Base-by-base conservation (phyloP, 2,113 vertebrate genomes). In the Tragulus kanchil region DNA sequence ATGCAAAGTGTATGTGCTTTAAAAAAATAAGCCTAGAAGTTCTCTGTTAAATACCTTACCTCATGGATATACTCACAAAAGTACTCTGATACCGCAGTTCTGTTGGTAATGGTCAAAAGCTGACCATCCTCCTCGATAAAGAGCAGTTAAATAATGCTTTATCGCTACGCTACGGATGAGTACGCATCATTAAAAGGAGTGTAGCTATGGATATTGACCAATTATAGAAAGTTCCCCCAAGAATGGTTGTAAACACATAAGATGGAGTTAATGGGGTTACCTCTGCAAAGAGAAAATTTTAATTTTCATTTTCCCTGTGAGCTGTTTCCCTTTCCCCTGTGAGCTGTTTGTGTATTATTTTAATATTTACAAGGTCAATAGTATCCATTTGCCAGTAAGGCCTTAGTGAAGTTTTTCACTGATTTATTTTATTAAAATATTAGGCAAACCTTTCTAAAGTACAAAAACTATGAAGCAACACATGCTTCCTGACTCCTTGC, bases 341-440 rank as follows among this genome's bases (percentile, higher is more conserved):
- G 16, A 58, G 56, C 56, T 84, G 11, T 50, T 77, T 59, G 10
- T 45, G 9, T 28, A 50, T 62, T 86, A 54, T 79, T 95, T 92
- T 67, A 81, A 64, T 13, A 71, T 56, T 42, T 90, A 61, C 88
- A 94, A 81, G 23, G 10, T 36, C 21, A 77, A 0, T 25, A 28
- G 36, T 17, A 58, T 67, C 48, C 52, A 62, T 65, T 56, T 73
- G 54, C 50, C 50, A 75, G 73, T 36, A 65, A 17, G 54, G 61
- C 54, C 7, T 36, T 6, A 54, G 10, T 65, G 3, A 89, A 61
- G 31, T 21, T 59, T 62, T 78, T 45, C 23, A 65, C 2, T 62
- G 45, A 61, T 58, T 88, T 69, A 77, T 58, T 64, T 77, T 78
- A 69, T 56, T 65, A 91, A 91, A 93, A 82, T 13, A 54, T 8